Evolutionary conservation across 2,888 invertebrate genomes (phyloP).

Genomic region (Sipunculus nudus): DNA sequence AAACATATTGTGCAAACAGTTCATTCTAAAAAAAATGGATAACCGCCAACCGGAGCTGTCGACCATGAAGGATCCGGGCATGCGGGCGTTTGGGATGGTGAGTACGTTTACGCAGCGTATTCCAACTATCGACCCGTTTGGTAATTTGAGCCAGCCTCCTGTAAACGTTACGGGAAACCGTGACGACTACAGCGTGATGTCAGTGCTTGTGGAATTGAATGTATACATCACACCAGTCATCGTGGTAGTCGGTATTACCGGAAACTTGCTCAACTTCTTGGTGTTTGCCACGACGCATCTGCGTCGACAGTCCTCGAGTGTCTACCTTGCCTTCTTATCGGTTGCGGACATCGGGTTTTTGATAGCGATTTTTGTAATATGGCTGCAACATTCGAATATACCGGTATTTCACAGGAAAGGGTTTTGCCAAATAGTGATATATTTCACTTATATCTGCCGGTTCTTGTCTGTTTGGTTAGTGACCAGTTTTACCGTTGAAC

Average conservation of each 20-base stretch:
- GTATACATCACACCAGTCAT: constrained; percentile 16
- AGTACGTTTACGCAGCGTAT: too few species aligned
- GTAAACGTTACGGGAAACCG: too few species aligned
- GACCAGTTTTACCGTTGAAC: constrained; percentile 26
- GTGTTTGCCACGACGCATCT: constrained; percentile 36
- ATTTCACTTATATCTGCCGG: constrained; percentile 20
- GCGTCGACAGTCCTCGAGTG: constrained; percentile 33
- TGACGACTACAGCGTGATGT: too few species aligned
- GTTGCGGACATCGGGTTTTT: constrained; percentile 30
- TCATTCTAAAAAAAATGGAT: too few species aligned
- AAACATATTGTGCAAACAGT: too few species aligned
- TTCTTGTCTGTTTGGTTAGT: constrained; percentile 34
- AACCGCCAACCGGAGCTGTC: too few species aligned
- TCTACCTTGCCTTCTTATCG: constrained; percentile 30
- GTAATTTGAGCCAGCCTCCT: too few species aligned
- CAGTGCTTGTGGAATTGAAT: too few species aligned
- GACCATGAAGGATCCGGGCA: too few species aligned
- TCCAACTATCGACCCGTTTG: too few species aligned
- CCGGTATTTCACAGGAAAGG: constrained; percentile 11
- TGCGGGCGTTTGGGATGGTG: too few species aligned
- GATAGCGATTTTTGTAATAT: constrained; percentile 22
- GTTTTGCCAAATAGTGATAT: constrained; percentile 22
- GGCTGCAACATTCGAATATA: constrained; percentile 19
- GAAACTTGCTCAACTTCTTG: constrained; percentile 30
- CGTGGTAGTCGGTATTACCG: constrained; percentile 17